These are phyloP conservation scores for Incurvaria masculella DNA, from an alignment of 2,888 invertebrate species.

Conservation along the genomic window DNA sequence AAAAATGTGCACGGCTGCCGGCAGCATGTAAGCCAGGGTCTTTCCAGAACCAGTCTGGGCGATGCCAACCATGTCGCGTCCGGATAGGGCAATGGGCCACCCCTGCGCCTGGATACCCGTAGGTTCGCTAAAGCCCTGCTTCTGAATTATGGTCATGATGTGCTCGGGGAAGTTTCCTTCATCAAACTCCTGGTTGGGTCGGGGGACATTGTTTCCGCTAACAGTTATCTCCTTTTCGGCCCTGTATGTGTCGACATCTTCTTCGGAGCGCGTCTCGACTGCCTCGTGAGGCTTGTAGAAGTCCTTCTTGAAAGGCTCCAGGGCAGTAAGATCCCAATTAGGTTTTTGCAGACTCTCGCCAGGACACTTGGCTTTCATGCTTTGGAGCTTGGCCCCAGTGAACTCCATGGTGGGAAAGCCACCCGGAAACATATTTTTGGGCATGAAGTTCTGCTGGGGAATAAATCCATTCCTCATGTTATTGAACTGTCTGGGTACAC, in stretches of 20 bases:
- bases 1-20: constrained; percentile 93
- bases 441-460: constrained; percentile 32
- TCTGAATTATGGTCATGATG: constrained; percentile 73
- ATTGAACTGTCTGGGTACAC: constrained; percentile 37
- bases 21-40: constrained; percentile 89
- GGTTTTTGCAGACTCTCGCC: constrained; percentile 74
- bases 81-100: constrained; percentile 93
- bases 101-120: constrained; percentile 95
- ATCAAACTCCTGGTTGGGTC: constrained; percentile 86
- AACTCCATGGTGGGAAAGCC: constrained; percentile 40
- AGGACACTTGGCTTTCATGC: constrained; percentile 67
- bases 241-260: constrained; percentile 75
- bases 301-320: constrained; percentile 87
- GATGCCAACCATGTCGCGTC: constrained; percentile 91
- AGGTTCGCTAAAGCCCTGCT: constrained; percentile 80
- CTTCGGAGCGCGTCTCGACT: constrained; percentile 62
- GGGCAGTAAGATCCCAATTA: constrained; percentile 71
- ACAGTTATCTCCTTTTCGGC: constrained; percentile 84
- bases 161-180: constrained; percentile 90
- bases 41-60: constrained; percentile 92
- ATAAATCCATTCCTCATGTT: constrained; percentile 18
- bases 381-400: constrained; percentile 54
- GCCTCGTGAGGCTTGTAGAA: constrained; percentile 84
- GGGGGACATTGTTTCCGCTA: constrained; percentile 80
- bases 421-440: constrained; percentile 35